These are phyloP conservation scores for Cephus rjabovi DNA, from an alignment of 2,888 invertebrate species.

Conservation along the genomic window DNA sequence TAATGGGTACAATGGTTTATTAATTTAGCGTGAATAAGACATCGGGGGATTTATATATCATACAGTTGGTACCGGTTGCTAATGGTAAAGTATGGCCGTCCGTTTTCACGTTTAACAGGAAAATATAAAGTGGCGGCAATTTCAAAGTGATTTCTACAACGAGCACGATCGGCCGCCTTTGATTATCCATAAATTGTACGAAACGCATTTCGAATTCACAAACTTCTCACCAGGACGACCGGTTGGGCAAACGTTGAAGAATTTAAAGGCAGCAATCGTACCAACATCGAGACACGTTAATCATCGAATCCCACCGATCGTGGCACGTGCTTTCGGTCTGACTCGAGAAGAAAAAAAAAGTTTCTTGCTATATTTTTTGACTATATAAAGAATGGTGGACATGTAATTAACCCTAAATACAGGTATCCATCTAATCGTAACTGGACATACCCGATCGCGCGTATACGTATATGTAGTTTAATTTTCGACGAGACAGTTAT, in stretches of 20 bases:
- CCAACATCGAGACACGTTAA: neutral
- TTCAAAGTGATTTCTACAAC: constrained; percentile 33
- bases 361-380: neutral
- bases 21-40: neutral
- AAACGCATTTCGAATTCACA: neutral
- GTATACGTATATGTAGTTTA: neutral
- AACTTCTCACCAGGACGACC: neutral
- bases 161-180: constrained; percentile 42
- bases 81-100: neutral
- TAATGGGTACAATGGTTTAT: neutral
- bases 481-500: neutral
- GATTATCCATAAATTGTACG: constrained; percentile 43
- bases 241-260: neutral
- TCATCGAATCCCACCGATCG: neutral
- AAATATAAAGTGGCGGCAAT: constrained; percentile 26
- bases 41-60: neutral
- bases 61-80: neutral
- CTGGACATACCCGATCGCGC: neutral
- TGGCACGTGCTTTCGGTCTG: neutral
- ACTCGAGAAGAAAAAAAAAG: neutral
- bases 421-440: neutral
- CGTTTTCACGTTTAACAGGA: neutral
- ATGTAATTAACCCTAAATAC: neutral
- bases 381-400: neutral
- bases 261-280: neutral